phyloP scores from a whole-genome alignment of 2,113 vertebrate genomes.

The Brachyhypopomus gauderio region DNA sequence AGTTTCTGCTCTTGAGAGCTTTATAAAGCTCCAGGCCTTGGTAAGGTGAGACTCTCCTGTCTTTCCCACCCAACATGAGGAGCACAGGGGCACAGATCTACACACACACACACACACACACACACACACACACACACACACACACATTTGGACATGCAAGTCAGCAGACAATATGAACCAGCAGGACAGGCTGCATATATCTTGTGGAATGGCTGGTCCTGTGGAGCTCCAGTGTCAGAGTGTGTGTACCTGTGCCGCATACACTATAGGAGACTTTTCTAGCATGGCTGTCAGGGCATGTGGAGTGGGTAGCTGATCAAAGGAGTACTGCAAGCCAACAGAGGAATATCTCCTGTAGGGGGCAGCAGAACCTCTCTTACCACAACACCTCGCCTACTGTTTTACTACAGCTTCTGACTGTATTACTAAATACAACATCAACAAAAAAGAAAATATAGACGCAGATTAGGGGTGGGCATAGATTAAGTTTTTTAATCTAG shows the following conservation, averaged over 20 bases:
- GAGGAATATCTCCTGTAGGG: constrained; percentile 75
- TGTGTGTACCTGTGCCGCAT: constrained; percentile 71
- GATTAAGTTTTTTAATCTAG: no score
- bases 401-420: no score
- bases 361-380: not conserved
- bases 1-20: constrained; percentile 75
- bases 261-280: constrained; percentile 75
- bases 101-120: constrained; percentile 19
- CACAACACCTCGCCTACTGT: not conserved
- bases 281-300: constrained; percentile 78
- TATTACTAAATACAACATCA: no score
- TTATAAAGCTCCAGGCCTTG: constrained; percentile 84
- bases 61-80: constrained; percentile 77
- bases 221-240: not conserved
- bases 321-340: constrained; percentile 77
- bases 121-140: constrained; percentile 20
- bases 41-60: constrained; percentile 78
- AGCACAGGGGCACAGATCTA: constrained; percentile 78
- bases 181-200: no score
- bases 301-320: constrained; percentile 71
- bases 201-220: no score
- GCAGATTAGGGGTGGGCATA: no score
- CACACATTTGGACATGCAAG: not conserved
- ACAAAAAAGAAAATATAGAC: not conserved
- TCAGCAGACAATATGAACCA: no score